Conservation (phyloP, 2,888 invertebrate species). For the Agonum fuliginosum region DNA sequence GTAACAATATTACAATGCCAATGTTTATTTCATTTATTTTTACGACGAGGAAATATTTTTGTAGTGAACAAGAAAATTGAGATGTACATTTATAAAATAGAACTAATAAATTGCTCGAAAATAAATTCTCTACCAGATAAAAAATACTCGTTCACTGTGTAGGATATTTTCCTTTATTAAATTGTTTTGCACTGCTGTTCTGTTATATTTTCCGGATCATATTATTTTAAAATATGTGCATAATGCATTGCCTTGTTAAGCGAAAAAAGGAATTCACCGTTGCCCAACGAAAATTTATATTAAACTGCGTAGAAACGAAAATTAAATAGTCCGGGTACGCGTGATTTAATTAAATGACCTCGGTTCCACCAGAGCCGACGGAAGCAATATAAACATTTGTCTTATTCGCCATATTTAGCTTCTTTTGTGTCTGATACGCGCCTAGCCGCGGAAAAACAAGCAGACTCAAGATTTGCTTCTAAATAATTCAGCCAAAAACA, state of each 20-base stretch:
- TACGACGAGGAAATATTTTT: neutral
- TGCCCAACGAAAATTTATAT: constrained; percentile 45
- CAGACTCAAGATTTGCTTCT: constrained; percentile 17
- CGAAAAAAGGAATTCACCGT: neutral
- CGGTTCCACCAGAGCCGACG: constrained; percentile 27
- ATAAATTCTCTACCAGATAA: neutral
- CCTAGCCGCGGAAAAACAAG: constrained; percentile 21
- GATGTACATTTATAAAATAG: neutral
- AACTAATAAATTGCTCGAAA: neutral
- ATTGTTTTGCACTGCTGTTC: neutral
- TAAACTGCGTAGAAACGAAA: constrained; percentile 46
- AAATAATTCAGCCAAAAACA: constrained; percentile 39
- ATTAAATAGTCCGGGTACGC: constrained; percentile 51
- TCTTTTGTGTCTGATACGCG: neutral
- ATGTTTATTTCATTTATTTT: too few species aligned
- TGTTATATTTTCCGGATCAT: neutral
- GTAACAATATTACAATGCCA: too few species aligned
- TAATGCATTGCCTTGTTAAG: constrained; percentile 11
- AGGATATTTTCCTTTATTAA: constrained; percentile 2
- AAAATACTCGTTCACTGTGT: neutral
- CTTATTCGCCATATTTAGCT: constrained; percentile 17
- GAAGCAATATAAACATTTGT: constrained; percentile 30
- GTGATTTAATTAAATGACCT: constrained; percentile 56
- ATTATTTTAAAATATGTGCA: constrained; percentile 22
- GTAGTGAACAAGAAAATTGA: neutral